Conservation (phyloP, 2,113 vertebrate species). For the Lampris incognitus region DNA sequence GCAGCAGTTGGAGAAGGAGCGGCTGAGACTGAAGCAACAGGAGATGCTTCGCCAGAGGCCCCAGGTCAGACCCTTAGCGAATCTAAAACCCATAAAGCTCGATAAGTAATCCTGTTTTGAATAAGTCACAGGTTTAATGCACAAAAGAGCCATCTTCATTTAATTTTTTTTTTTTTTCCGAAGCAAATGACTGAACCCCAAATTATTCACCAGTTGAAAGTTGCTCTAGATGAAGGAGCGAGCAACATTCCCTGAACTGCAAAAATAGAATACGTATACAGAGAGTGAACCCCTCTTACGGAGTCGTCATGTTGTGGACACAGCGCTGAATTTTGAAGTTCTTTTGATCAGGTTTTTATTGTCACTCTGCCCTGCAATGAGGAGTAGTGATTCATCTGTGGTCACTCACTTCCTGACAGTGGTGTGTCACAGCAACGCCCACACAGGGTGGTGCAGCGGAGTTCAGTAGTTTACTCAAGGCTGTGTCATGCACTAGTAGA, state of each 20-base stretch:
- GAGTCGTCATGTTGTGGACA: slow-evolving; percentile 36
- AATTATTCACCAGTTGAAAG: background rate
- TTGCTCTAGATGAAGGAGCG: background rate
- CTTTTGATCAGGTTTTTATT: slow-evolving; percentile 63
- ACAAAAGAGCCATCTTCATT: too few relatives aligned
- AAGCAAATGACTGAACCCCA: background rate
- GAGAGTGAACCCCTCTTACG: slow-evolving; percentile 7
- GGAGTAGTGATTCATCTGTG: slow-evolving; percentile 68
- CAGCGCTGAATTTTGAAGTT: slow-evolving; percentile 17
- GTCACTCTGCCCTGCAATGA: slow-evolving; percentile 51
- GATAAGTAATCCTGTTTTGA: background rate
- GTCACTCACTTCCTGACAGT: slow-evolving; percentile 69
- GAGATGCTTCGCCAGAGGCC: slow-evolving; percentile 97
- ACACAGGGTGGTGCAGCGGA: slow-evolving; percentile 50
- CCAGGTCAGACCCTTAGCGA: slow-evolving; percentile 82
- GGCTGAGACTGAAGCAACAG: slow-evolving; percentile 95
- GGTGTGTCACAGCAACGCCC: slow-evolving; percentile 63
- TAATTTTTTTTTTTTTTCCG: too few relatives aligned
- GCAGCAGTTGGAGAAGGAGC: slow-evolving; percentile 97
- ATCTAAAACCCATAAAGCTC: background rate
- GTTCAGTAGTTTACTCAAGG: slow-evolving; percentile 72
- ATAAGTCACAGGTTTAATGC: slow-evolving; percentile 2
- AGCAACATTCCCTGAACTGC: slow-evolving; percentile 13
- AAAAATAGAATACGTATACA: background rate
- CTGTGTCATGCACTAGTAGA: slow-evolving; percentile 63